A percentile compares a stretch with the other conserved stretches of the same genome.
These are phyloP conservation scores for Candidula unifasciata DNA, from an alignment of 2,888 invertebrate species.

Conservation along the genomic window DNA sequence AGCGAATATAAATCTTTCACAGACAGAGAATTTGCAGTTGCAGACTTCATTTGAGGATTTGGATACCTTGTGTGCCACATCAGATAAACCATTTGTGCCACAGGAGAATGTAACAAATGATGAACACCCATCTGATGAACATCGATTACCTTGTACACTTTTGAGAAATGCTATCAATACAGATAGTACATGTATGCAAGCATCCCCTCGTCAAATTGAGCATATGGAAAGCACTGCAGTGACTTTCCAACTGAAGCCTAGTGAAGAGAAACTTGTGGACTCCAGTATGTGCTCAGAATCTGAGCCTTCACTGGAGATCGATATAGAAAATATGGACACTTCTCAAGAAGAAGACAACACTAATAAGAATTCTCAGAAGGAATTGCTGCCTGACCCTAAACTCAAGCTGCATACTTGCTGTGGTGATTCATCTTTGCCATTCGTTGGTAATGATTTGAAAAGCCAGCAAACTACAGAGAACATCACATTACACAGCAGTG, in stretches of 20 bases:
- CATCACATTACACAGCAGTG: conserved; percentile 16
- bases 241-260: neutral
- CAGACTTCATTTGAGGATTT: neutral
- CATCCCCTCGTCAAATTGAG: neutral
- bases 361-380: neutral
- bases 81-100: neutral
- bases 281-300: conserved; percentile 30
- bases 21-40: neutral
- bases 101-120: neutral
- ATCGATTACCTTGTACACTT: conserved; percentile 1
- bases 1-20: neutral
- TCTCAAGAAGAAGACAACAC: conserved; percentile 32
- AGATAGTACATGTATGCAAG: neutral
- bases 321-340: conserved; percentile 43
- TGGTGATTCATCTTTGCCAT: neutral
- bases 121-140: neutral
- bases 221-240: neutral
- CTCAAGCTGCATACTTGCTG: neutral
- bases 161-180: neutral
- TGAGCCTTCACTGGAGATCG: conserved; percentile 42
- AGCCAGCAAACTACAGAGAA: neutral
- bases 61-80: neutral
- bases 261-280: neutral
- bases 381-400: neutral
- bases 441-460: neutral